Conservation (phyloP, 1,140 invertebrate genomes). For the Drosophila nikananu region DNA sequence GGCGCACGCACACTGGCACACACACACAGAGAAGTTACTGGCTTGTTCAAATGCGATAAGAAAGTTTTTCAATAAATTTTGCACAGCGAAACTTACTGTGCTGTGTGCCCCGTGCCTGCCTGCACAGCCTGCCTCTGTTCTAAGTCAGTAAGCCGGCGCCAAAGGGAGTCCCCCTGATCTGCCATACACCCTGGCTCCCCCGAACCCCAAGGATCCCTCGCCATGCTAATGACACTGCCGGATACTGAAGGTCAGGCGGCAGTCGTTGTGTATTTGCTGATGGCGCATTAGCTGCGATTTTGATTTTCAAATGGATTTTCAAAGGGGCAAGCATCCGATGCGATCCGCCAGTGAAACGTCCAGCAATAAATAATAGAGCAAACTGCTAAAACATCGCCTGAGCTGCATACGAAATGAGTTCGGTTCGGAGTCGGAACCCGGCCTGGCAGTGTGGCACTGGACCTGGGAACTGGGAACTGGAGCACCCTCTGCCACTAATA, state of each 20-base stretch:
- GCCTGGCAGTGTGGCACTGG: constrained; percentile 2
- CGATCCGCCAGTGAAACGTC: constrained; percentile 61
- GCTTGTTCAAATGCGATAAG: constrained; percentile 78
- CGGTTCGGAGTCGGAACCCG: constrained; percentile 6
- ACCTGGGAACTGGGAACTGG: constrained; percentile 19
- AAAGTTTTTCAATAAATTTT: constrained; percentile 85
- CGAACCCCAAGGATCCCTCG: neutral
- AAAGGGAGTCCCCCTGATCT: constrained; percentile 20
- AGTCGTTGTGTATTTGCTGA: constrained; percentile 66
- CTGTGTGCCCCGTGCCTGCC: neutral
- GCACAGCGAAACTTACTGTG: constrained; percentile 69
- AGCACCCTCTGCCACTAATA: constrained; percentile 63
- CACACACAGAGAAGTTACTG: constrained; percentile 53
- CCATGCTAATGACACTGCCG: constrained; percentile 65
- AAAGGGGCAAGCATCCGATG: neutral
- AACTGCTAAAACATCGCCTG: constrained; percentile 78
- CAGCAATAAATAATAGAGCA: constrained; percentile 81
- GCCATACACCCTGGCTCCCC: neutral
- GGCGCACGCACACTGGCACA: constrained; percentile 45
- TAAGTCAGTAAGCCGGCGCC: constrained; percentile 75
- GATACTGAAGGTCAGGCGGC: constrained; percentile 62
- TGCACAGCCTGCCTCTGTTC: constrained; percentile 24
- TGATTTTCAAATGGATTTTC: constrained; percentile 72
- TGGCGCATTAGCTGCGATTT: constrained; percentile 78
- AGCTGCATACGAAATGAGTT: constrained; percentile 77